Percentiles rank a stretch among this genome's conserved stretches.
phyloP scores from a whole-genome alignment of 2,113 vertebrate genomes.

The Microtus montanus region DNA sequence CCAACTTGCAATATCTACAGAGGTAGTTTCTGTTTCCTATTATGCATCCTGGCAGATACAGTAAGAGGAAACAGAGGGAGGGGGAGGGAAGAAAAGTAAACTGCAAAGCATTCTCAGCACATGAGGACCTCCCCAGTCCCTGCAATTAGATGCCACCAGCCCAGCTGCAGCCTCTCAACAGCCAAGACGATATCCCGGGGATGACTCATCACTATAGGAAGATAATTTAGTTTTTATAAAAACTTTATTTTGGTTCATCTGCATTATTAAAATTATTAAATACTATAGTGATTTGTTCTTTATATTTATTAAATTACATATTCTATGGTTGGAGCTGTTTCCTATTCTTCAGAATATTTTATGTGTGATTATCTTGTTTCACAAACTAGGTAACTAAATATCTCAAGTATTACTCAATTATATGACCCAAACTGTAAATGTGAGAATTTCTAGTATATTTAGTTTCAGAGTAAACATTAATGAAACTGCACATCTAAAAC shows the following conservation, averaged over 20 bases:
- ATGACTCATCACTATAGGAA: neutral
- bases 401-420: neutral
- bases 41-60: neutral
- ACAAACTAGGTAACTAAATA: neutral
- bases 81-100: neutral
- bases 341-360: neutral
- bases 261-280: constrained; percentile 6
- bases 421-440: neutral
- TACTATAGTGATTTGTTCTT: neutral
- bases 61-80: neutral
- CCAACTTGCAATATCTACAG: constrained; percentile 16
- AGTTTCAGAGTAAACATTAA: neutral
- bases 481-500: neutral
- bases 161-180: neutral
- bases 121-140: neutral
- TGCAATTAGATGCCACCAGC: neutral
- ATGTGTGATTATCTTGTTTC: neutral
- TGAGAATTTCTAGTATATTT: neutral
- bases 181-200: no score
- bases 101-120: neutral
- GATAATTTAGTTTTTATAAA: neutral
- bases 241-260: neutral
- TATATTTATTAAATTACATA: neutral
- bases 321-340: neutral
- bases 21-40: constrained; percentile 50